A percentile compares a stretch with the other conserved stretches of the same genome.
Conservation (phyloP, 2,888 invertebrate genomes). For the Microctonus hyperodae region DNA sequence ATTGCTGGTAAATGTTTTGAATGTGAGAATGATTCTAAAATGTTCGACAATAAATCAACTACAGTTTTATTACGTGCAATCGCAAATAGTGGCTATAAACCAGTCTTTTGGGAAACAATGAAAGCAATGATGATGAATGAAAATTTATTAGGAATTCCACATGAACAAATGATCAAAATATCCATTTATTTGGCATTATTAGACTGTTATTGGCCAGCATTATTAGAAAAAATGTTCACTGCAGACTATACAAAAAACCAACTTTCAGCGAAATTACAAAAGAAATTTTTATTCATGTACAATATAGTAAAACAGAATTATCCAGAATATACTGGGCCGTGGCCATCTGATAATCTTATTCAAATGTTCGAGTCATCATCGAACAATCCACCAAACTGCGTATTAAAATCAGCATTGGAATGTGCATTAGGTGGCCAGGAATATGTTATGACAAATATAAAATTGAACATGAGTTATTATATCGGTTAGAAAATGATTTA, state of each 20-base stretch:
- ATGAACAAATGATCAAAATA: conserved; percentile 63
- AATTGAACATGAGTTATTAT: conserved; percentile 66
- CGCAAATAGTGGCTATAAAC: conserved; percentile 70
- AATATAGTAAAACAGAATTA: conserved; percentile 67
- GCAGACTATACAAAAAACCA: conserved; percentile 35
- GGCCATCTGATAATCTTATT: conserved; percentile 62
- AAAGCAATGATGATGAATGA: conserved; percentile 61
- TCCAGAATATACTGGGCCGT: conserved; percentile 61
- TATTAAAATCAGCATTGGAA: conserved; percentile 64
- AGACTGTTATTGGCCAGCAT: conserved; percentile 67
- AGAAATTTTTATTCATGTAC: conserved; percentile 64
- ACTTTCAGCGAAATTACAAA: conserved; percentile 36
- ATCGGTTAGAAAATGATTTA: conserved; percentile 63
- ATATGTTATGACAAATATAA: conserved; percentile 66
- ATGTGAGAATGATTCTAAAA: conserved; percentile 62
- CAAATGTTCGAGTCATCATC: conserved; percentile 45
- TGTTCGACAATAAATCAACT: conserved; percentile 64
- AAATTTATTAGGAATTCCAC: conserved; percentile 29
- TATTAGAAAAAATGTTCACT: conserved; percentile 67
- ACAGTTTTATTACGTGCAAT: conserved; percentile 64
- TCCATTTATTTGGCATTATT: conserved; percentile 69
- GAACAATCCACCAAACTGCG: no score
- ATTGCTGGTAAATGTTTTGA: conserved; percentile 65
- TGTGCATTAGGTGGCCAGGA: conserved; percentile 68
- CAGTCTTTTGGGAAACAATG: conserved; percentile 67